phyloP scores from a whole-genome alignment of 2,797 vertebrate species.

The Hapalemur alaotrensis region DNA sequence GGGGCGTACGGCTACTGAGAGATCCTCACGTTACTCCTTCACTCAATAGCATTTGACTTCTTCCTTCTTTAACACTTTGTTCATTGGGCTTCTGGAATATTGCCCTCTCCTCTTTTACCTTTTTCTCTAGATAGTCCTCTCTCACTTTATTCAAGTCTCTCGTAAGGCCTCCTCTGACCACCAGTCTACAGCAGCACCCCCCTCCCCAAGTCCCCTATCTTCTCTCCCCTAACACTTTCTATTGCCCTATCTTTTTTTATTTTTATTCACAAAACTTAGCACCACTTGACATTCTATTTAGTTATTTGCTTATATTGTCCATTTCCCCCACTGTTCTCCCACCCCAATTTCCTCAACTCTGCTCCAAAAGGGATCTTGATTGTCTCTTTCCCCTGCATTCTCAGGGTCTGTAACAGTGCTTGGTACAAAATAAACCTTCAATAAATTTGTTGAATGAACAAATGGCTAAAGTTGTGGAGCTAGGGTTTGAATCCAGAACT shows the following conservation, averaged over 20 bases:
- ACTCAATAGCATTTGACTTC: neutral
- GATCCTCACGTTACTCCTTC: neutral
- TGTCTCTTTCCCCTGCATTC: accelerated
- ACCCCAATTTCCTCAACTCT: neutral
- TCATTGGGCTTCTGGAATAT: neutral
- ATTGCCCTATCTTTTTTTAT: neutral
- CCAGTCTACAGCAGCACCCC: neutral
- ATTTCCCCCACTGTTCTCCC: neutral
- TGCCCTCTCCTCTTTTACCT: neutral
- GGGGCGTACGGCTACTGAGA: neutral
- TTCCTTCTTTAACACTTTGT: neutral
- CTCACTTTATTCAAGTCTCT: neutral
- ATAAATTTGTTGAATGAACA: neutral
- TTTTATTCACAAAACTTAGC: neutral
- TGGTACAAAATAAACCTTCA: neutral
- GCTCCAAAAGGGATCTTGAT: neutral
- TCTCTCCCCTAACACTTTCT: neutral
- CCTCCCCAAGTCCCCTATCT: neutral
- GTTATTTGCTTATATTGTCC: neutral
- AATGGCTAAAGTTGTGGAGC: neutral
- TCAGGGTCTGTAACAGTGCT: neutral
- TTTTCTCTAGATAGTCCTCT: neutral
- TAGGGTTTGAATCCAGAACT: neutral
- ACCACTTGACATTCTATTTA: neutral
- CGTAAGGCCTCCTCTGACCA: neutral